phyloP scores from a whole-genome alignment of 2,888 invertebrate genomes.

The Bellardia pandia region DNA sequence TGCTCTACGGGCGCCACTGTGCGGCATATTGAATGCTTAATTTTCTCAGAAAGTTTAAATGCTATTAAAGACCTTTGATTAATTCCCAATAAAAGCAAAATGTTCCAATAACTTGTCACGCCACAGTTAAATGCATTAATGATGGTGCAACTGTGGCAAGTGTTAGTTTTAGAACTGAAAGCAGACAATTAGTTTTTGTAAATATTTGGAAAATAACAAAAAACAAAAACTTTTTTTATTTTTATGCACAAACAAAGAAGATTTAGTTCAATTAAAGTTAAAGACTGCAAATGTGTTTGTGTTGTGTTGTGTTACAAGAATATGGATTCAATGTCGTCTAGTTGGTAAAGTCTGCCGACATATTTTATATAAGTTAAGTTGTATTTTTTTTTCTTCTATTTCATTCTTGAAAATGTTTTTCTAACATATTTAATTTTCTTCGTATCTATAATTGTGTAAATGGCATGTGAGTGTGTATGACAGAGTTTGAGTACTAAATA shows the following conservation, averaged over 20 bases:
- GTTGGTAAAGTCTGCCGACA: constrained; percentile 44
- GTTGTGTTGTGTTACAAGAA: not conserved
- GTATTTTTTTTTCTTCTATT: constrained; percentile 9
- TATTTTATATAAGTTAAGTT: constrained; percentile 2
- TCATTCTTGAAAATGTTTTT: constrained; percentile 41
- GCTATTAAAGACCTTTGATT: not conserved
- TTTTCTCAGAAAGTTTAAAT: too few species aligned
- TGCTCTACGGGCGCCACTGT: too few species aligned
- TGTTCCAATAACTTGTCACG: not conserved
- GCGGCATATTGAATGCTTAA: too few species aligned
- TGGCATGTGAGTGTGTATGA: not conserved
- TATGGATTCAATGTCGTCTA: constrained; percentile 68
- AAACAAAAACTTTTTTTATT: constrained; percentile 48
- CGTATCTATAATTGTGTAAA: constrained; percentile 31
- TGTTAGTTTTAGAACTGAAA: constrained; percentile 37
- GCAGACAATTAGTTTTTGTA: constrained; percentile 62
- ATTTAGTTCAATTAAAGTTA: constrained; percentile 13
- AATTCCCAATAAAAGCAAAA: not conserved
- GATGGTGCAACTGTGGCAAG: not conserved
- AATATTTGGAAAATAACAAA: constrained; percentile 61
- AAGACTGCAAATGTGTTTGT: not conserved
- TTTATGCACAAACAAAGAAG: constrained; percentile 28
- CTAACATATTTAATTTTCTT: constrained; percentile 33
- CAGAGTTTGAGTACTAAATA: constrained; percentile 13
- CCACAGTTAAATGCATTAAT: not conserved